phyloP scores from a whole-genome alignment of 1,140 invertebrate species.

The Drosophila grimshawi region DNA sequence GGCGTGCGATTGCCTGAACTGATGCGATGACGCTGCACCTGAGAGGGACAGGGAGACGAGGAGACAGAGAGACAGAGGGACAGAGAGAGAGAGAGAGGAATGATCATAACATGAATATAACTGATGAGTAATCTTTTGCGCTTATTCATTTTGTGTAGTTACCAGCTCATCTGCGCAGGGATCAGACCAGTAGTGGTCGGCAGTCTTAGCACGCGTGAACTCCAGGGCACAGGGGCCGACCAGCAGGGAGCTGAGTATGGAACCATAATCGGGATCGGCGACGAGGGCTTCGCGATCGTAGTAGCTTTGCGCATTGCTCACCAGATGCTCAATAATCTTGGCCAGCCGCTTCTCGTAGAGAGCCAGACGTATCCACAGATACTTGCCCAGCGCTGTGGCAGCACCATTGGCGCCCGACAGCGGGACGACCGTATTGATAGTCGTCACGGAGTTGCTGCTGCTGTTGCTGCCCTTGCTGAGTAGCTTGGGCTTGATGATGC shows the following conservation, averaged over 20 bases:
- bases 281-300: conserved; percentile 95
- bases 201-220: conserved; percentile 94
- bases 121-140: too few species aligned
- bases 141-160: conserved; percentile 44
- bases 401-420: conserved; percentile 16
- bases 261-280: conserved; percentile 95
- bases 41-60: conserved; percentile 20
- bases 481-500: conserved; percentile 88
- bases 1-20: conserved; percentile 90
- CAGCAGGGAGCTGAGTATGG: conserved; percentile 94
- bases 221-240: conserved; percentile 97
- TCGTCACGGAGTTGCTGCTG: conserved; percentile 85
- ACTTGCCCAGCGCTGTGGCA: conserved; percentile 84
- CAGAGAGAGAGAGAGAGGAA: conserved; percentile 87
- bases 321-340: conserved; percentile 94
- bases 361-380: conserved; percentile 95
- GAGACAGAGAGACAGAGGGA: conserved; percentile 82
- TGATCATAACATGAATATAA: conserved; percentile 55
- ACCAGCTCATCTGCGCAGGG: conserved; percentile 95
- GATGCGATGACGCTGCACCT: conserved; percentile 92
- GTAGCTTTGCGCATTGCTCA: conserved; percentile 91
- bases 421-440: conserved; percentile 78
- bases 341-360: conserved; percentile 94
- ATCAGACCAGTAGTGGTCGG: conserved; percentile 96
- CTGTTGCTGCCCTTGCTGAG: conserved; percentile 86